Evolutionary conservation across 2,113 vertebrate genomes (phyloP).

Genomic region (Dicentrarchus labrax): DNA sequence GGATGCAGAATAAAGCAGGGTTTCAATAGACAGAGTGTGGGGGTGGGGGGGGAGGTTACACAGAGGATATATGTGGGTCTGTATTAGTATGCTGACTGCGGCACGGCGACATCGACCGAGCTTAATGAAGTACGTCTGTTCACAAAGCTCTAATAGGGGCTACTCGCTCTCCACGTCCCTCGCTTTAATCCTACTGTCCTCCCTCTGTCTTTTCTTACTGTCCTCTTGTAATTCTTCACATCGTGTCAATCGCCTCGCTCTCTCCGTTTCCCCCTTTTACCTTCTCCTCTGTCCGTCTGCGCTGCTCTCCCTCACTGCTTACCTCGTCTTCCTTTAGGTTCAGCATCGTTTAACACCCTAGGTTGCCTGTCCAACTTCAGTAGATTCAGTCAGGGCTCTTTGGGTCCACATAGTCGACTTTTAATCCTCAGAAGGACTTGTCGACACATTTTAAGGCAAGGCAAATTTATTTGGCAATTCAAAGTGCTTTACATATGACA

Average conservation of each 20-base stretch:
- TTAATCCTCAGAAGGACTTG: neutral
- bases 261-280: slow-evolving; percentile 1
- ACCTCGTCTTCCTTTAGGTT: neutral
- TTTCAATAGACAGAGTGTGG: no score
- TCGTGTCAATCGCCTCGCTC: slow-evolving; percentile 28
- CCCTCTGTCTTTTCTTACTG: slow-evolving; percentile 17
- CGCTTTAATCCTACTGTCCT: slow-evolving; percentile 48
- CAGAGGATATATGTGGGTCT: slow-evolving; percentile 10
- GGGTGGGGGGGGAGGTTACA: neutral
- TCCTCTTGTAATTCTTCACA: slow-evolving; percentile 24
- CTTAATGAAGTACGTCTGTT: slow-evolving; percentile 67
- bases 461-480: neutral
- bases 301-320: neutral
- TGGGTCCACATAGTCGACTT: neutral
- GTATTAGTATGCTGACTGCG: slow-evolving; percentile 46
- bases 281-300: slow-evolving; percentile 8
- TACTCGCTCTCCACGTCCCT: slow-evolving; percentile 39
- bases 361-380: neutral
- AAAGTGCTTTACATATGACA: neutral
- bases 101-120: slow-evolving; percentile 37
- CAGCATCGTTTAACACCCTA: neutral
- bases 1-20: neutral
- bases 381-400: neutral
- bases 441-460: neutral
- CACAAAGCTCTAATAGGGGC: slow-evolving; percentile 52